Percentiles rank a stretch among this genome's conserved stretches.
Conservation (phyloP, 2,113 vertebrate species). For the Peromyscus polionotus region DNA sequence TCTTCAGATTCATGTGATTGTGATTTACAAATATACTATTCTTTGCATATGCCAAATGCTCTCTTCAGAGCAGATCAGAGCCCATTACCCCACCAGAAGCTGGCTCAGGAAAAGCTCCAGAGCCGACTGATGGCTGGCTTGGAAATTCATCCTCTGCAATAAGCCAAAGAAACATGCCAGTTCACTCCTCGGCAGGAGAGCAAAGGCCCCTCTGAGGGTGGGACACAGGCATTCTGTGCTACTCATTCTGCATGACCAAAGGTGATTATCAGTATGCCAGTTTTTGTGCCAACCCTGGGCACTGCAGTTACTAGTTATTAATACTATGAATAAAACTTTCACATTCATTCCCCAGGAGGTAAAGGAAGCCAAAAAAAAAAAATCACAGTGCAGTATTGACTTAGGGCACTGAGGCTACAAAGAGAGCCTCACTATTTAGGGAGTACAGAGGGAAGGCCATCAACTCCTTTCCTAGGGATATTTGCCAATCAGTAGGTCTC, state of each 20-base stretch:
- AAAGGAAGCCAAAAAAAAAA: neutral
- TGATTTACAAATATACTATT: conserved; percentile 69
- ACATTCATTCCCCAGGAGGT: conserved; percentile 3
- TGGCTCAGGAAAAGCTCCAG: conserved; percentile 75
- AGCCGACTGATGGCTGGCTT: conserved; percentile 75
- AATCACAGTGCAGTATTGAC: conserved; percentile 2
- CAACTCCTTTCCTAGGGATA: neutral
- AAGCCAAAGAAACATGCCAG: conserved; percentile 82
- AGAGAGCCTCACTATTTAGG: neutral
- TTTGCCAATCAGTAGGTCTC: neutral
- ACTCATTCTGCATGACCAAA: conserved; percentile 59
- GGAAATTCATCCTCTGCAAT: conserved; percentile 64
- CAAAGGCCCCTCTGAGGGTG: conserved; percentile 19
- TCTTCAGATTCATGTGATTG: conserved; percentile 61
- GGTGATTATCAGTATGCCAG: conserved; percentile 24
- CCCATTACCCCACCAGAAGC: conserved; percentile 73
- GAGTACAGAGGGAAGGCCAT: neutral
- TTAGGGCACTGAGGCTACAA: neutral
- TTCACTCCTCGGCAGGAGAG: conserved; percentile 84
- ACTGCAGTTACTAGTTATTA: conserved; percentile 21
- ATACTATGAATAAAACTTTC: conserved; percentile 68
- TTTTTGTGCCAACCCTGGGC: conserved; percentile 54
- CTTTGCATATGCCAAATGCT: conserved; percentile 66
- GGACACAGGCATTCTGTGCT: conserved; percentile 62
- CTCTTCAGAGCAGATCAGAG: conserved; percentile 59